Percentiles rank a stretch among this genome's conserved stretches.
Evolutionary conservation across 2,797 vertebrate species (phyloP).

Genomic region (Kryptolebias ocellatus): DNA sequence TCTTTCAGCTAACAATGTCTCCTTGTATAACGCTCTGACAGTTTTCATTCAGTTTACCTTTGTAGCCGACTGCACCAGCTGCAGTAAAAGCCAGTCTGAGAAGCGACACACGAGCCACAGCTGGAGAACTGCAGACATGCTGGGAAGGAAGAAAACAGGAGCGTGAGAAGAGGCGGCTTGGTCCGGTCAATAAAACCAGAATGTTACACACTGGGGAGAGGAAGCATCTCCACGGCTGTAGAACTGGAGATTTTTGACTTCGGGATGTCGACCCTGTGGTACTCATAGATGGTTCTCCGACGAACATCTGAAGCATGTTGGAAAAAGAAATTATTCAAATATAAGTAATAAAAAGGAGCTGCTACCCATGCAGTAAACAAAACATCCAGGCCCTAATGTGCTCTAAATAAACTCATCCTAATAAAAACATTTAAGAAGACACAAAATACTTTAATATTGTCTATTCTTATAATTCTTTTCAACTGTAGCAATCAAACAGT

Average conservation of each 20-base stretch:
- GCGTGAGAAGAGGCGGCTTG: neutral
- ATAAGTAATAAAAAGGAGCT: neutral
- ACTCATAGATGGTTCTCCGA: constrained; percentile 96
- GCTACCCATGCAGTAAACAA: neutral
- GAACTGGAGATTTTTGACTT: constrained; percentile 90
- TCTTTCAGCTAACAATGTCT: no score
- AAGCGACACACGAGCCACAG: constrained; percentile 88
- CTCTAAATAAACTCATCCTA: no score
- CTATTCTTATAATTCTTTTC: no score
- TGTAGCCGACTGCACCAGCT: constrained; percentile 95
- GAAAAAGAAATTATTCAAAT: constrained; percentile 11
- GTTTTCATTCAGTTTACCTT: constrained; percentile 81
- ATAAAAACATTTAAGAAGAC: no score
- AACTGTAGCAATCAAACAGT: no score
- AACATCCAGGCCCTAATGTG: neutral
- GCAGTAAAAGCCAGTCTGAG: constrained; percentile 96
- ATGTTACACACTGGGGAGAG: constrained; percentile 89
- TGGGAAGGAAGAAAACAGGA: constrained; percentile 62
- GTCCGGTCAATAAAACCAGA: constrained; percentile 1
- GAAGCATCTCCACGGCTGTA: constrained; percentile 90
- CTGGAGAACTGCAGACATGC: constrained; percentile 94
- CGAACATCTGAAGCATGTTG: constrained; percentile 84
- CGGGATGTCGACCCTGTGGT: constrained; percentile 92
- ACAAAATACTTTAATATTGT: no score
- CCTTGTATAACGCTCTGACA: neutral